phyloP scores from a whole-genome alignment of 2,113 vertebrate genomes.

The Eptesicus fuscus region DNA sequence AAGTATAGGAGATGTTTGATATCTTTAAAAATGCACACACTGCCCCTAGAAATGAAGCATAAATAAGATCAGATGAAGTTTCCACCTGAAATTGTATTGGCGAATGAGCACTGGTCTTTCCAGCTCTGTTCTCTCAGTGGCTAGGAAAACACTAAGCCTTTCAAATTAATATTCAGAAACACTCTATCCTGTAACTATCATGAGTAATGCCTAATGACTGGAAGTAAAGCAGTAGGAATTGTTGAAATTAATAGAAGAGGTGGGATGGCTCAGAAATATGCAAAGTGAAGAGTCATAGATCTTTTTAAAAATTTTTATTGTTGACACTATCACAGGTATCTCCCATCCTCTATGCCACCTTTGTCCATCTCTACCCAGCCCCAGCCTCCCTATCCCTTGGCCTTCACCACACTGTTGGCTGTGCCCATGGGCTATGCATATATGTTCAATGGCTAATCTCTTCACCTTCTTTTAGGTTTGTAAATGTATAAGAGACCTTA shows the following conservation, averaged over 20 bases:
- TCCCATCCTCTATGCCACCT: not conserved
- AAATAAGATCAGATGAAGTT: not conserved
- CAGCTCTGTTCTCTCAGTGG: not conserved
- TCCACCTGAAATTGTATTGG: not conserved
- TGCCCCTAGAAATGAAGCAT: not conserved
- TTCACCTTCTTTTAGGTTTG: not conserved
- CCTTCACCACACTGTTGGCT: not conserved
- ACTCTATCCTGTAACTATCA: not conserved
- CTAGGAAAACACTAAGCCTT: not conserved
- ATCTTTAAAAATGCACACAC: not conserved
- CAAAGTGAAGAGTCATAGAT: not conserved
- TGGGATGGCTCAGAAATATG: not conserved
- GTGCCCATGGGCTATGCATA: not conserved
- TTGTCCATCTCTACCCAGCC: not conserved
- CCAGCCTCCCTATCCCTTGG: too few species aligned
- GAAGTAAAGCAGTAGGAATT: conserved; percentile 36
- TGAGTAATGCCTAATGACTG: not conserved
- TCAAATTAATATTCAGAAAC: not conserved
- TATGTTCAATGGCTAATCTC: not conserved
- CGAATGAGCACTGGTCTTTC: not conserved
- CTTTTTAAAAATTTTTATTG: not conserved
- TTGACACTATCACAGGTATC: not conserved
- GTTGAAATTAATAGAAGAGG: not conserved
- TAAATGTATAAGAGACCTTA: not conserved
- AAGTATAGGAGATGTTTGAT: not conserved